These are phyloP conservation scores for Drosophila sp. DNA, from an alignment of 1,140 invertebrate species.

Conservation along the genomic window DNA sequence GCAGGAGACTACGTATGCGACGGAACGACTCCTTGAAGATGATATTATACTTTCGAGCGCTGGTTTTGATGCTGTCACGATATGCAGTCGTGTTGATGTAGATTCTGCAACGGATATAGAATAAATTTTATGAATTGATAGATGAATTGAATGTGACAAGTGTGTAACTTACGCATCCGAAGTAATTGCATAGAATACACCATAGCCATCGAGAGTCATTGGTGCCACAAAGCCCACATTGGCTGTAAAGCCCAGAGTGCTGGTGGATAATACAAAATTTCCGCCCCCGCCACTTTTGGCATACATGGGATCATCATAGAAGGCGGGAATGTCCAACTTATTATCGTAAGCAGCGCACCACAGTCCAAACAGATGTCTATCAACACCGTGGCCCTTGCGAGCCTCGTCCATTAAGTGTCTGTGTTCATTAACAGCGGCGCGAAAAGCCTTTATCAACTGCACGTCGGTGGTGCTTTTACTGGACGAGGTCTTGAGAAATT, in stretches of 20 bases:
- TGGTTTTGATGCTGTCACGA: slow-evolving; percentile 74
- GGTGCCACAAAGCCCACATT: slow-evolving; percentile 87
- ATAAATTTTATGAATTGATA: background rate
- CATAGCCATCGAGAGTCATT: slow-evolving; percentile 88
- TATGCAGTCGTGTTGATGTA: slow-evolving; percentile 75
- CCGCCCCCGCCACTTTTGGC: slow-evolving; percentile 87
- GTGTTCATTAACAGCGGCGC: slow-evolving; percentile 83
- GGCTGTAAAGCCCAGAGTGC: slow-evolving; percentile 87
- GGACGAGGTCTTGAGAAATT: slow-evolving; percentile 85
- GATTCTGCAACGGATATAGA: slow-evolving; percentile 45
- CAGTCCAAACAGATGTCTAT: slow-evolving; percentile 90
- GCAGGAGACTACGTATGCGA: slow-evolving; percentile 64
- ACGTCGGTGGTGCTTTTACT: slow-evolving; percentile 54
- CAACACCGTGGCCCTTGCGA: slow-evolving; percentile 87
- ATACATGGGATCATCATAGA: slow-evolving; percentile 87
- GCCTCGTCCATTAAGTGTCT: slow-evolving; percentile 84
- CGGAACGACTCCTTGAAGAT: slow-evolving; percentile 72
- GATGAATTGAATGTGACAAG: background rate
- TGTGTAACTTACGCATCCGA: slow-evolving; percentile 61
- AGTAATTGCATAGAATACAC: slow-evolving; percentile 86
- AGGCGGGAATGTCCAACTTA: slow-evolving; percentile 85
- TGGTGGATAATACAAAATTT: slow-evolving; percentile 88
- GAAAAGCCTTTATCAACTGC: slow-evolving; percentile 67
- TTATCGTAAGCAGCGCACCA: slow-evolving; percentile 88
- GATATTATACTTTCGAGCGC: slow-evolving; percentile 75